These are phyloP conservation scores for Oryzias curvinotus DNA, from an alignment of 2,113 vertebrate genomes.

Conservation along the genomic window DNA sequence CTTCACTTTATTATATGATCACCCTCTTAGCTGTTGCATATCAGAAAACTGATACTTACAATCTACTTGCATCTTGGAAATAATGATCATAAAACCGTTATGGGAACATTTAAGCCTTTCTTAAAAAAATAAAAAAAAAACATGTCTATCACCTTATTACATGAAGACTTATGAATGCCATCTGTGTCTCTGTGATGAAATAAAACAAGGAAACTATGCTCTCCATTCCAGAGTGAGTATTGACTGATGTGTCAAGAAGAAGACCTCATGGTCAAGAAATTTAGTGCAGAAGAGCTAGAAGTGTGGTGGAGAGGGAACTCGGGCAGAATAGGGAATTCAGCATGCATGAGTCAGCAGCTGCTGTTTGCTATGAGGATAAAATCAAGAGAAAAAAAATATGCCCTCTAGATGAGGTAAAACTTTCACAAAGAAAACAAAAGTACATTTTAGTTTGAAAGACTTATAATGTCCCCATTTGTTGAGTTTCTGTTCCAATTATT, in stretches of 20 bases:
- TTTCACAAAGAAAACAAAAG: too few relatives aligned
- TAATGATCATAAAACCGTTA: too few relatives aligned
- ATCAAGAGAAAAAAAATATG: neutral
- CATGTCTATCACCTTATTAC: too few relatives aligned
- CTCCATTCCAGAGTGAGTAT: conserved; percentile 36
- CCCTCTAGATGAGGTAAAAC: too few relatives aligned
- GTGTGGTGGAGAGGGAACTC: conserved; percentile 28
- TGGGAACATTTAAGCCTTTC: too few relatives aligned
- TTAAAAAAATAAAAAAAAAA: too few relatives aligned
- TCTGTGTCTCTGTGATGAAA: conserved; percentile 33
- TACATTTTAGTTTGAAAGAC: conserved; percentile 5
- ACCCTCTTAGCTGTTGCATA: too few relatives aligned
- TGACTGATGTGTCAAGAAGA: conserved; percentile 64
- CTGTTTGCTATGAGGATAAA: neutral
- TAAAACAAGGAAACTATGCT: conserved; percentile 40
- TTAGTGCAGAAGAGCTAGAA: conserved; percentile 43
- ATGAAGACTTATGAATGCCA: too few relatives aligned
- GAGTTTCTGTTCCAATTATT: conserved; percentile 38
- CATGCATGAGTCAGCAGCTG: conserved; percentile 23
- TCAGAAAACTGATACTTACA: too few relatives aligned
- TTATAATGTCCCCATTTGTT: conserved; percentile 16
- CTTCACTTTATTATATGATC: too few relatives aligned
- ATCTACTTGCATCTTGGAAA: too few relatives aligned
- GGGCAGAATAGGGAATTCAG: conserved; percentile 36
- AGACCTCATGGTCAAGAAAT: conserved; percentile 43